A percentile compares a stretch with the other conserved stretches of the same genome.
Conservation (phyloP, 2,797 vertebrate species). For the Pangasius krempfi region DNA sequence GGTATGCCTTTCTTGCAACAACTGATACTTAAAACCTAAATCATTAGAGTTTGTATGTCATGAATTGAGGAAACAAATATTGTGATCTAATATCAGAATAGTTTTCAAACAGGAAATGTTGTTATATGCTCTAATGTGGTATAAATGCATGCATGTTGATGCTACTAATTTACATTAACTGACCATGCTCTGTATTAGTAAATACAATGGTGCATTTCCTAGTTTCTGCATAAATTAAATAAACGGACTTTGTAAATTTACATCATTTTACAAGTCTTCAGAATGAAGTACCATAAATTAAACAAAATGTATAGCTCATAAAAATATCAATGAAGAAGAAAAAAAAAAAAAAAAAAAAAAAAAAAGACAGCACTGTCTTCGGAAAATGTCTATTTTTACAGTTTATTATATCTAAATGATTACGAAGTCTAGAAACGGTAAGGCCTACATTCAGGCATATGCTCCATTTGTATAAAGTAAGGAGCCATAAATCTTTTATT, state of each 20-base stretch:
- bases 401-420: slow-evolving; percentile 2
- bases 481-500: not conserved
- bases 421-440: not conserved
- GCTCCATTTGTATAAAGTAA: not conserved
- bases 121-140: not conserved
- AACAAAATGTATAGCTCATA: not conserved
- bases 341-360: not conserved
- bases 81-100: not conserved
- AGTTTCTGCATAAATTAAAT: not conserved
- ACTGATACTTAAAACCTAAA: not conserved
- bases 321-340: not conserved
- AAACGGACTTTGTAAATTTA: not conserved
- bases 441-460: not conserved
- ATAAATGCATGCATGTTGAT: not conserved
- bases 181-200: not conserved
- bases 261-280: not conserved
- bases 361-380: not conserved
- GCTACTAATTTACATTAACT: not conserved
- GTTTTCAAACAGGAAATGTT: not conserved
- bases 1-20: not conserved
- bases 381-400: not conserved
- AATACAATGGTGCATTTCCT: not conserved
- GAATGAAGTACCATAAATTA: not conserved
- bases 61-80: not conserved
- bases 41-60: not conserved